Percentiles rank a stretch among this genome's conserved stretches.
phyloP scores from a whole-genome alignment of 2,797 vertebrate genomes.

The Tenualosa thibaudeaui region DNA sequence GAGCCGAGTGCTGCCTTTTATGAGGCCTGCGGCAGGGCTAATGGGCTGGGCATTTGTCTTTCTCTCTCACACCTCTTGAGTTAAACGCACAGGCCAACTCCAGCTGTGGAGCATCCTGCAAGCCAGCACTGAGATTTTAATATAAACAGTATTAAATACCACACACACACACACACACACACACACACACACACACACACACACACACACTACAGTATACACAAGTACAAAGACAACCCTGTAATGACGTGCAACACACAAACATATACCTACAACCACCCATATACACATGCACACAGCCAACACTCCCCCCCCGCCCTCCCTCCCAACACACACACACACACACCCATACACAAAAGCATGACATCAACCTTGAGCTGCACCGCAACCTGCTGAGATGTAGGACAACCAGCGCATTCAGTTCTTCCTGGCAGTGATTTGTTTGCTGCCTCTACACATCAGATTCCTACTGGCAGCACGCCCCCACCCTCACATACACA shows the following conservation, averaged over 20 bases:
- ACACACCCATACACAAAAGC: not conserved
- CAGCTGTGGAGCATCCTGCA: conserved; percentile 3
- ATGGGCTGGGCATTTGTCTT: not conserved
- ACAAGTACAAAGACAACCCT: not conserved
- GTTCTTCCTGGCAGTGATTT: conserved; percentile 11
- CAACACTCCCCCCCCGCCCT: not conserved
- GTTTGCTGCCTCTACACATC: not conserved
- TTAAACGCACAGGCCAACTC: conserved; percentile 17
- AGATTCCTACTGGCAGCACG: not conserved
- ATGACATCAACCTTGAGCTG: conserved; percentile 38
- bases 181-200: not conserved
- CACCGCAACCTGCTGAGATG: conserved; percentile 11
- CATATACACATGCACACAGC: not conserved
- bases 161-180: not conserved
- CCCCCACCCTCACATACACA: not conserved
- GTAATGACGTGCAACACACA: not conserved
- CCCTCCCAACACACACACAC: not conserved
- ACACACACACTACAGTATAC: not conserved
- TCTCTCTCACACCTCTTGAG: not conserved
- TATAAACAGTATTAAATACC: conserved; percentile 2
- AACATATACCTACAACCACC: not conserved
- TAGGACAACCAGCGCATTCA: not conserved
- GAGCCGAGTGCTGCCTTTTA: conserved; percentile 7
- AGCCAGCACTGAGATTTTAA: not conserved
- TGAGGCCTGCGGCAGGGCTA: not conserved